Evolutionary conservation across 2,888 invertebrate genomes (phyloP).

Genomic region (Conus canariensis): DNA sequence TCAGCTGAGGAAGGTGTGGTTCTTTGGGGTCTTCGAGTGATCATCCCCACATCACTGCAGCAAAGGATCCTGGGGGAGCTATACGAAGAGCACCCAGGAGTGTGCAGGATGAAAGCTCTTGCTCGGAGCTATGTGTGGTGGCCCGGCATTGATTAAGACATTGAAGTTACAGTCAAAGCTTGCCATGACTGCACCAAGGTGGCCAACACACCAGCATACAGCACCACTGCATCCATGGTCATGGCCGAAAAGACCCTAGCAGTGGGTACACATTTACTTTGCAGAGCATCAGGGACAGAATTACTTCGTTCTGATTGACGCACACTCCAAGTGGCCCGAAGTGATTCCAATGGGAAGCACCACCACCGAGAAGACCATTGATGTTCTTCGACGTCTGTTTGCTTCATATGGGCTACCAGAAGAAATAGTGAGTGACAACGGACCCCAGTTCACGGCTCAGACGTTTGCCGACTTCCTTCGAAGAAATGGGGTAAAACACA

Average conservation of each 20-base stretch:
- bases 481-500: constrained; percentile 50
- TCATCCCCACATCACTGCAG: constrained; percentile 45
- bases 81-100: constrained; percentile 53
- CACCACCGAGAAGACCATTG: constrained; percentile 30
- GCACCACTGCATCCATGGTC: constrained; percentile 63
- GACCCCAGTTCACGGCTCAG: constrained; percentile 44
- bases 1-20: constrained; percentile 43
- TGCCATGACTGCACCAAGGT: constrained; percentile 55
- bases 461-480: constrained; percentile 51
- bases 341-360: constrained; percentile 22
- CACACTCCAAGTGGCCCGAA: constrained; percentile 59
- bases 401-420: constrained; percentile 52
- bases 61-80: constrained; percentile 48
- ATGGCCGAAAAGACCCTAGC: constrained; percentile 61
- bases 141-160: constrained; percentile 30
- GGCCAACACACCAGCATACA: constrained; percentile 54
- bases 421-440: constrained; percentile 54
- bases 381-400: constrained; percentile 6
- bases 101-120: constrained; percentile 55
- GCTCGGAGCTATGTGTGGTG: constrained; percentile 52
- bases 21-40: constrained; percentile 49
- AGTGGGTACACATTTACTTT: constrained; percentile 62
- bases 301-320: constrained; percentile 57
- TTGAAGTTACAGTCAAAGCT: constrained; percentile 48
- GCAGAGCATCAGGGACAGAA: constrained; percentile 58